Evolutionary conservation across 2,113 vertebrate genomes (phyloP).

Genomic region (Chaetorhynchus papuensis): DNA sequence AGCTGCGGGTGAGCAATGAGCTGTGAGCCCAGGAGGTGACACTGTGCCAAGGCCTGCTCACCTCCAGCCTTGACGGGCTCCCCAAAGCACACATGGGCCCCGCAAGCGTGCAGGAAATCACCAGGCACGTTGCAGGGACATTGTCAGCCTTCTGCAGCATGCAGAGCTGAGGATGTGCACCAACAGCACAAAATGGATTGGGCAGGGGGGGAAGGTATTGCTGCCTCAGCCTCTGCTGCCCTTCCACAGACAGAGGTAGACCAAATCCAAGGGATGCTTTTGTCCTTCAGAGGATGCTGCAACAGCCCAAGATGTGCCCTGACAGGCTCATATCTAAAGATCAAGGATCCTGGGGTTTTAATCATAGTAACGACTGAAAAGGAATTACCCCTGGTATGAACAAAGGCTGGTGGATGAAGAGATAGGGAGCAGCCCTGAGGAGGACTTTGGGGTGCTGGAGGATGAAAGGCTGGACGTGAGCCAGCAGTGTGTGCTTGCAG

Average conservation of each 20-base stretch:
- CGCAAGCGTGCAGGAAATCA: not conserved
- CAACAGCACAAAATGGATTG: not conserved
- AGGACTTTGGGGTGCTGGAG: not conserved
- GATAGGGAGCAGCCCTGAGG: not conserved
- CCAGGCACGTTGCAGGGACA: accelerated
- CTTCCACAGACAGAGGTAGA: not conserved
- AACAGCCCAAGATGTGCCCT: not conserved
- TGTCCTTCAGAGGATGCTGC: not conserved
- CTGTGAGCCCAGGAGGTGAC: not conserved
- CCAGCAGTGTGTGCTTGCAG: not conserved
- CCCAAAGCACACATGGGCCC: not conserved
- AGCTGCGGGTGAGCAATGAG: not conserved
- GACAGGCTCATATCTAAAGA: not conserved
- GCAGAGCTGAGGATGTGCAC: not conserved
- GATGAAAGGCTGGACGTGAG: not conserved
- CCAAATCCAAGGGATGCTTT: not conserved
- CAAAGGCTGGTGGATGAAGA: not conserved
- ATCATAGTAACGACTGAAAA: not conserved
- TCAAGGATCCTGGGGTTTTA: not conserved
- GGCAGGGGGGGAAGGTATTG: not conserved
- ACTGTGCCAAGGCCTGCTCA: not conserved
- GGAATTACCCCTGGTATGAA: not conserved
- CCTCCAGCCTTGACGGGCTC: not conserved
- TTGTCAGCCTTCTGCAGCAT: accelerated
- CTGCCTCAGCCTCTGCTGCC: not conserved